These are phyloP conservation scores for Aphelocoma coerulescens DNA, from an alignment of 2,113 vertebrate species.

Conservation along the genomic window DNA sequence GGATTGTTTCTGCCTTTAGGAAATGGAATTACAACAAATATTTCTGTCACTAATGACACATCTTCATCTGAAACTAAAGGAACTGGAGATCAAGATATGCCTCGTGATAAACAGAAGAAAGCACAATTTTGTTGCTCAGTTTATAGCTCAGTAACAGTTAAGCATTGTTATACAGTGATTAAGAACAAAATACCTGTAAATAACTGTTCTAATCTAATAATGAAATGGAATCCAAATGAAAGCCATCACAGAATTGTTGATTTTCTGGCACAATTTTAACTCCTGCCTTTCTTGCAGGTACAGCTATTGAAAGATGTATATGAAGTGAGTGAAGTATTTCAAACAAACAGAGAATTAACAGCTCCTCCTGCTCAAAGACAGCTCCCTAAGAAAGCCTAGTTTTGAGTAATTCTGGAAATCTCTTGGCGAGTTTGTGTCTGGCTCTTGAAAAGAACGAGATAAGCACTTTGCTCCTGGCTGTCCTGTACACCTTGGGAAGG, in stretches of 20 bases:
- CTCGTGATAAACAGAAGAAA: background rate
- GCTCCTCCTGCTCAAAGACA: background rate
- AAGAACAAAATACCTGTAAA: background rate
- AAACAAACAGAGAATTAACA: background rate
- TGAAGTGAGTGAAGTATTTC: background rate
- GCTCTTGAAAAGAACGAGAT: constrained; percentile 69
- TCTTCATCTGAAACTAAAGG: background rate
- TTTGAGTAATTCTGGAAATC: background rate
- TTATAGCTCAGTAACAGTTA: background rate
- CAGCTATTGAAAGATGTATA: background rate
- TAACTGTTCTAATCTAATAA: background rate
- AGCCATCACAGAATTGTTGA: background rate
- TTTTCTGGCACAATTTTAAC: background rate
- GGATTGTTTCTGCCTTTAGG: background rate
- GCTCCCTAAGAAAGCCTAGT: background rate
- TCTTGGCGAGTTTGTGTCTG: background rate
- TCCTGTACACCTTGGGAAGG: constrained; percentile 81
- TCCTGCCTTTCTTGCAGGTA: background rate
- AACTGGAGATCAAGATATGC: background rate
- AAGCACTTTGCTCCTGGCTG: constrained; percentile 81
- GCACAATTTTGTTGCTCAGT: background rate
- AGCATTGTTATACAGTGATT: background rate
- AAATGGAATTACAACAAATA: background rate
- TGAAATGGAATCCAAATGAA: background rate
- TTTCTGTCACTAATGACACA: background rate